Evolutionary conservation across 2,113 vertebrate genomes (phyloP).

Genomic region (Anser cygnoides): DNA sequence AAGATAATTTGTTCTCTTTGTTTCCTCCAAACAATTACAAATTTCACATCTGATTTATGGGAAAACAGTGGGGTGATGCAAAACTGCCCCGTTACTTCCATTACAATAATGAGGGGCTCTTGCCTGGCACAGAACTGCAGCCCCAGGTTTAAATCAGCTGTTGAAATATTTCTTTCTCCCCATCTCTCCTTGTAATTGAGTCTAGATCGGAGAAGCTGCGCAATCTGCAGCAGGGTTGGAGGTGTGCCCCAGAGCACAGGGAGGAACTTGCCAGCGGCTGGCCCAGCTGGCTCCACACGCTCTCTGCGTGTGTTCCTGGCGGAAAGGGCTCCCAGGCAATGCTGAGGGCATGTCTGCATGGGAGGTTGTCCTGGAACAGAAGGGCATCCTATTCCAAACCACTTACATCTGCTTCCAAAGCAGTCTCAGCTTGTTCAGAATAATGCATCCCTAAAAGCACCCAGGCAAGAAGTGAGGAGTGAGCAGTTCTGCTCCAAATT

Average conservation of each 20-base stretch:
- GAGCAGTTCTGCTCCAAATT: background rate
- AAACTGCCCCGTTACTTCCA: background rate
- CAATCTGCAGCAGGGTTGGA: background rate
- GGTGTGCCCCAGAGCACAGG: background rate
- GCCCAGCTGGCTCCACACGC: background rate
- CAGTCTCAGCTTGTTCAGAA: background rate
- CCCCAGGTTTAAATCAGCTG: background rate
- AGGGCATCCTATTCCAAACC: background rate
- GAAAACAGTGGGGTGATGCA: background rate
- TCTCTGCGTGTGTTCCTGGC: background rate
- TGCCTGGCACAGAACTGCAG: background rate
- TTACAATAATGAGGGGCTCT: background rate
- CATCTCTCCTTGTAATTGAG: accelerated
- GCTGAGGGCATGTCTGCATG: background rate
- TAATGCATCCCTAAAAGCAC: background rate
- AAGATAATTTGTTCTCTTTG: background rate
- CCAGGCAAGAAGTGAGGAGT: background rate
- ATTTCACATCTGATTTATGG: background rate
- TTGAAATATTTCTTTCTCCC: background rate
- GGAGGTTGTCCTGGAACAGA: background rate
- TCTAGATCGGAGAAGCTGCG: background rate
- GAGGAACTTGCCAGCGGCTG: background rate
- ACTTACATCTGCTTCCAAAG: background rate
- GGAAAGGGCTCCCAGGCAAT: background rate
- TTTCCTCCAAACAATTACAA: background rate